A percentile compares a stretch with the other conserved stretches of the same genome.
These are phyloP conservation scores for Propithecus coquereli DNA, from an alignment of 2,113 vertebrate species.

Conservation along the genomic window DNA sequence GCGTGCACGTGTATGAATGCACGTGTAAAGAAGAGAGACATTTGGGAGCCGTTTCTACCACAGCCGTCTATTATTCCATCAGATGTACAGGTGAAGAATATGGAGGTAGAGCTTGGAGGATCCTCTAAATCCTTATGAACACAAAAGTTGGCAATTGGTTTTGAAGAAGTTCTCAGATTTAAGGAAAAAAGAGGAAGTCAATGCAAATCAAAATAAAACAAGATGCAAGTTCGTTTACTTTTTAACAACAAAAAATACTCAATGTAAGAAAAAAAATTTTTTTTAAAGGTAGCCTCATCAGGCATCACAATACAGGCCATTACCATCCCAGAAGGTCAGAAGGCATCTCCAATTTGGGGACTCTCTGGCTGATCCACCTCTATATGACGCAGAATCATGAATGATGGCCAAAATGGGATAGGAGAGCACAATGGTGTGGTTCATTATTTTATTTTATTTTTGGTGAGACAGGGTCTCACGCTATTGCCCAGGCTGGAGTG, in stretches of 20 bases:
- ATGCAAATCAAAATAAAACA: conserved; percentile 14
- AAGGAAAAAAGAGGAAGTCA: background rate
- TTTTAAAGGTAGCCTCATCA: background rate
- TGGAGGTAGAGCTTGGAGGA: background rate
- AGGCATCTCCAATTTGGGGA: background rate
- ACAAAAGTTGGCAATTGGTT: background rate
- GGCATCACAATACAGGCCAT: background rate
- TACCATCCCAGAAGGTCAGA: background rate
- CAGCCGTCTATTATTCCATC: background rate
- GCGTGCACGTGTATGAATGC: background rate
- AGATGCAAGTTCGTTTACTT: background rate
- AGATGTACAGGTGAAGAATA: background rate
- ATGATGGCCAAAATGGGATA: background rate
- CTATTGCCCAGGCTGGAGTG: too few species aligned
- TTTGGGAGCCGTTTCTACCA: conserved; percentile 13
- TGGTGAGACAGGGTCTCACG: too few species aligned
- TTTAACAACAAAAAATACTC: background rate
- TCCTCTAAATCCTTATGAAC: conserved; percentile 6
- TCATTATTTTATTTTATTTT: background rate
- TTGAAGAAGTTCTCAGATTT: conserved; percentile 20
- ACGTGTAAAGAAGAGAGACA: background rate
- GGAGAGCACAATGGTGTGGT: background rate
- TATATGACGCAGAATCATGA: background rate
- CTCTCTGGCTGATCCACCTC: background rate
- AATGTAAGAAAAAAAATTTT: background rate